Base-by-base conservation (phyloP, 2,113 vertebrate species). In the Misgurnus mizolepis region DNA sequence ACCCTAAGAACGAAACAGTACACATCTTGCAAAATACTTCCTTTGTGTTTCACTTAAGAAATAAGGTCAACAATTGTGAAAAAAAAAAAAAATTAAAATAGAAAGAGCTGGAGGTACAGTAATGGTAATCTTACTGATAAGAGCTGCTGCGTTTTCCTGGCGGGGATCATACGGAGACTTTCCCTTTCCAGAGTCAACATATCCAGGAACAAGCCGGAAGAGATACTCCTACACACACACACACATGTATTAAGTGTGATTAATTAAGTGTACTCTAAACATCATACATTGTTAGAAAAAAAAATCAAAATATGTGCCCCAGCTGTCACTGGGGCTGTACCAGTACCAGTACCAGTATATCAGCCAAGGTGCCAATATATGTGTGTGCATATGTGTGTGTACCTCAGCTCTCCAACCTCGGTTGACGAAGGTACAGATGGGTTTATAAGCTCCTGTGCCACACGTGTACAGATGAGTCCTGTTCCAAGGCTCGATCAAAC, bases 331-430 rank as follows among this genome's bases (percentile, higher is more conserved):
- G 45, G 45, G 6, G 6, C 45, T 7, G 45, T 47, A 47, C 22
- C 27, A 2, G 27, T 47, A 47, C 7, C 7, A 47, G 45, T 10
- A 47, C 7, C 7, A 47, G 45, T 47, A 10, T 2, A 47, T 47
- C 2, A 47, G 10, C 10, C 10, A 47, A 8, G 45, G 10, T 47
- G 45, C 7, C 2, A 47, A 47, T 6, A 7, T 8, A 7, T 62
- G 39, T 77, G 34, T 77, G 71, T 55, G 64, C 56, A 70, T 14
- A 61, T 61, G 45, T 75, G 1, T 22, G 60, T 4, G 71, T 83
- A 95, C 94, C 92, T 95, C 93, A 14, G 94, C 93, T 85, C 91
- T 93, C 94, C 94, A 95, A 74, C 94, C 94, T 73, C 94, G 77
- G 90, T 94, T 94, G 88, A 95, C 88, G 81, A 94, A 94, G 10